Evolutionary conservation across 2,888 invertebrate genomes (phyloP), one percentile per base, ranked within the genome.

Genomic region (Hyppa rectilinea): DNA sequence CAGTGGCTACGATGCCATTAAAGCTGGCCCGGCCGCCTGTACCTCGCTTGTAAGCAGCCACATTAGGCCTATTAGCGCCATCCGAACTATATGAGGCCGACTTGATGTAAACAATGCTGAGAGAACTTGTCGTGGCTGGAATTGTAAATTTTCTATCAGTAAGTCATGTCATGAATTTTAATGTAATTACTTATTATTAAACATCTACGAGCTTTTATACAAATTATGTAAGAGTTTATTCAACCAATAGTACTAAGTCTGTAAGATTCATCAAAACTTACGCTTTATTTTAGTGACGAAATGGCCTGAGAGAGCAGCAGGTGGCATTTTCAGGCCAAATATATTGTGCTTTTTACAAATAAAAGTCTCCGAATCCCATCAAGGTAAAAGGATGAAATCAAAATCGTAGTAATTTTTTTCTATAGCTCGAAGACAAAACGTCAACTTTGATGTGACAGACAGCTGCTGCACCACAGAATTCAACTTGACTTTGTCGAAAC

Each of bases 1-100:
- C 98, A n/a, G 99, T 99, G n/a, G 98, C 99, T 3, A 99, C 99
- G 67, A 98, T 96, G 0, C 99, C 99, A 94, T 98, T 99, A 92
- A 99, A 99, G 89, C 99, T 99, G 84, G 98, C 98, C 45, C 99
- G 97, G 26, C 99, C 99, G 20, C 98, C 99, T 29, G 98, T 98
- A 38, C 98, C 99, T 80, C 98, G 96, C 91, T 97, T 98, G 89
- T 98, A 96, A 0, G 97, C 94, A 12, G 97, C 96, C 66, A 97
- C 89, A 92, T 97, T 97, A 76, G 96, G 96, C 62, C 92, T 96
- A 2, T 89, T 52, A 59, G 29, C 96, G 2, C 89, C 87, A 75
- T 97, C 96, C 1, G 96, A 94, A 85, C 96, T 96, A 87, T 97
- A 97, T 70, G 96, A 91, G 83, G 94, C 89, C 10, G 94, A 89